phyloP scores from a whole-genome alignment of 2,113 vertebrate genomes.

The Pampusana beccarii region DNA sequence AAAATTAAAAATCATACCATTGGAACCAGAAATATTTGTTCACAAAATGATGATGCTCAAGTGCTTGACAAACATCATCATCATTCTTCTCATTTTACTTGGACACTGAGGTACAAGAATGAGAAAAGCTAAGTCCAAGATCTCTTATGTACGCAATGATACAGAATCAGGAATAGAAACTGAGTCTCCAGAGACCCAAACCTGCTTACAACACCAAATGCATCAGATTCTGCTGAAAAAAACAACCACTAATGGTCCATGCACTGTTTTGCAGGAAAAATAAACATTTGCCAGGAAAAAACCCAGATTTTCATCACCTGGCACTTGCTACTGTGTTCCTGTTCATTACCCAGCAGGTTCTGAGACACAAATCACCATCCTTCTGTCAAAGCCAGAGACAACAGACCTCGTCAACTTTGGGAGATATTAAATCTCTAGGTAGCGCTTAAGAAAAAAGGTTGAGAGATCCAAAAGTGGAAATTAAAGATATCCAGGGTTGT shows the following conservation, averaged over 20 bases:
- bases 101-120: background rate
- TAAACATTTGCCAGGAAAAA: background rate
- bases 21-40: background rate
- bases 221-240: background rate
- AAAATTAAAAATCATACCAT: background rate
- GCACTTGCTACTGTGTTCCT: background rate
- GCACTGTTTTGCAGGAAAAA: background rate
- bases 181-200: background rate
- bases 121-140: background rate
- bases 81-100: background rate
- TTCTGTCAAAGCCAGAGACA: background rate
- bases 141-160: background rate
- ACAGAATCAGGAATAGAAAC: background rate
- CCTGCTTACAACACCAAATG: background rate
- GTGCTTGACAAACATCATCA: background rate
- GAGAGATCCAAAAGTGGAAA: background rate
- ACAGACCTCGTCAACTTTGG: background rate
- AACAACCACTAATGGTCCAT: background rate
- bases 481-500: background rate
- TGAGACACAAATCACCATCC: background rate
- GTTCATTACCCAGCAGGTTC: background rate
- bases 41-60: background rate
- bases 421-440: background rate
- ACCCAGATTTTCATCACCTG: background rate
- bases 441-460: background rate